Evolutionary conservation across 1,140 invertebrate species (phyloP).

Genomic region (Melipona quadrifasciata): DNA sequence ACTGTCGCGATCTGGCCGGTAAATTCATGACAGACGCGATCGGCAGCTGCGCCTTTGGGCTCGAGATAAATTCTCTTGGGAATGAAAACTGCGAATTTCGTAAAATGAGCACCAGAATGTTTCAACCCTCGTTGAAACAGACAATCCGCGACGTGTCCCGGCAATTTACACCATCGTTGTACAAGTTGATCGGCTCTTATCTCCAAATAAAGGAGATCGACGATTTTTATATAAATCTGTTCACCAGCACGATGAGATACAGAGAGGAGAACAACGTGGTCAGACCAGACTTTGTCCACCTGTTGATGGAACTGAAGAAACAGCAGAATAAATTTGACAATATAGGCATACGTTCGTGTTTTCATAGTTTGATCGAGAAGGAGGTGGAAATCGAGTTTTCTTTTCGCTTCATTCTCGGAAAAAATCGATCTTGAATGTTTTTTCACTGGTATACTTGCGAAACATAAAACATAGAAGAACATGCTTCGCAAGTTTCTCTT

Average conservation of each 20-base stretch:
- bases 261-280: slow-evolving; percentile 79
- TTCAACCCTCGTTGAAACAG: slow-evolving; percentile 69
- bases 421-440: too few species aligned
- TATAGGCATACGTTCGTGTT: neutral
- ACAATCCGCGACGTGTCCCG: slow-evolving; percentile 71
- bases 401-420: too few species aligned
- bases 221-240: slow-evolving; percentile 79
- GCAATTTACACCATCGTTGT: slow-evolving; percentile 61
- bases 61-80: slow-evolving; percentile 80
- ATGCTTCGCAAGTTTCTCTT: too few species aligned
- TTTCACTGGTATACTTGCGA: too few species aligned
- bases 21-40: slow-evolving; percentile 82
- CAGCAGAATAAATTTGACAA: slow-evolving; percentile 21
- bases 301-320: slow-evolving; percentile 81
- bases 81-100: slow-evolving; percentile 79
- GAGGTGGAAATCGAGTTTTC: too few species aligned
- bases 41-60: slow-evolving; percentile 66
- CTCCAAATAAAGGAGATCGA: slow-evolving; percentile 72
- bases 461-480: too few species aligned
- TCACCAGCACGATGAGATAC: slow-evolving; percentile 79
- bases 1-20: slow-evolving; percentile 79
- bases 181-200: slow-evolving; percentile 53
- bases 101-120: slow-evolving; percentile 71
- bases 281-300: slow-evolving; percentile 83
- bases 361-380: too few species aligned